Evolutionary conservation across 2,113 vertebrate species (phyloP).

Genomic region (Sapajus apella): DNA sequence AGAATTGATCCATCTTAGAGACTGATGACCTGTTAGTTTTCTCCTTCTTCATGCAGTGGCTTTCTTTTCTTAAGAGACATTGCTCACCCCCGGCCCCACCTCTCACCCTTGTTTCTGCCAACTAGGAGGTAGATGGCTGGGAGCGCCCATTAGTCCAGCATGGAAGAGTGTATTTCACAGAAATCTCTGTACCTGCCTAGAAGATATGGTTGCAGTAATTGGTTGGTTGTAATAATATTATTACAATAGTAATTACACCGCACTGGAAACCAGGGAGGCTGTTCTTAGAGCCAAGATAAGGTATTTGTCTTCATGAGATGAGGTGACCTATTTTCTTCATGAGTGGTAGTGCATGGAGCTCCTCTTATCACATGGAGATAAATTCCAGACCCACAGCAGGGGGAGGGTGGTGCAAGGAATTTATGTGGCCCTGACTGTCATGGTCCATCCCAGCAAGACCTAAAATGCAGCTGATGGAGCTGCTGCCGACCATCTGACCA

Average conservation of each 20-base stretch:
- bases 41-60: background rate
- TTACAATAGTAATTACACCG: background rate
- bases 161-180: slow-evolving; percentile 15
- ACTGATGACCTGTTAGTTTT: background rate
- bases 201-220: background rate
- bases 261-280: background rate
- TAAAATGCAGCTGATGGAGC: background rate
- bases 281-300: background rate
- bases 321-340: slow-evolving; percentile 49
- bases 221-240: slow-evolving; percentile 58
- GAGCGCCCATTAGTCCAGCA: background rate
- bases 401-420: background rate
- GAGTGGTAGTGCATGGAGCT: background rate
- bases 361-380: background rate
- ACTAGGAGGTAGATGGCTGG: background rate
- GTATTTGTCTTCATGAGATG: slow-evolving; percentile 56
- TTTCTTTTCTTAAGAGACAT: background rate
- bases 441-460: background rate
- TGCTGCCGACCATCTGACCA: rapidly evolving
- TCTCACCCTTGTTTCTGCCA: background rate
- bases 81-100: background rate
- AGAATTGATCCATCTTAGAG: background rate
- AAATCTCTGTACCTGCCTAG: background rate
- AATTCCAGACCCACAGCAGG: background rate
- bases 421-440: background rate